Conservation (phyloP, 2,113 vertebrate genomes). For the Poicephalus gulielmi region DNA sequence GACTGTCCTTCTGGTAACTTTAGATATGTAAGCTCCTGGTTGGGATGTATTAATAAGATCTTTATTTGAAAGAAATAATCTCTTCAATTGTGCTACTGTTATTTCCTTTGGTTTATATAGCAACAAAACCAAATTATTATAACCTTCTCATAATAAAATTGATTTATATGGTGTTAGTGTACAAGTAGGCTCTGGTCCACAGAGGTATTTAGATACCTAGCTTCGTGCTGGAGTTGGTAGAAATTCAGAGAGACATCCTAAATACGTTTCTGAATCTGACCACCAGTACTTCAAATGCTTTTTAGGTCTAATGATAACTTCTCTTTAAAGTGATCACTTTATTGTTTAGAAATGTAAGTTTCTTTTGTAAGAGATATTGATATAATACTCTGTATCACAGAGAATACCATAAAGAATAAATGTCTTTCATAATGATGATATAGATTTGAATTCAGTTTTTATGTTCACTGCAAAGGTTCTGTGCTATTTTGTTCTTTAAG, state of each 20-base stretch:
- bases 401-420: neutral
- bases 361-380: neutral
- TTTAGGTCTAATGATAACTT: neutral
- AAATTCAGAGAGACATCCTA: neutral
- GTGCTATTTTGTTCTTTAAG: neutral
- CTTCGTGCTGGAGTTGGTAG: neutral
- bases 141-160: neutral
- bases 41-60: neutral
- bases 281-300: neutral
- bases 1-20: neutral
- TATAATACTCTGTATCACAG: neutral
- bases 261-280: neutral
- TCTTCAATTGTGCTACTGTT: neutral
- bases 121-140: neutral
- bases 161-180: neutral
- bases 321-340: neutral
- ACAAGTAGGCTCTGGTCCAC: neutral
- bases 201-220: neutral
- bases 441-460: neutral
- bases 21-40: neutral
- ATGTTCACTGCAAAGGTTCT: neutral
- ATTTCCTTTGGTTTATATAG: neutral
- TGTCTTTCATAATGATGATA: neutral
- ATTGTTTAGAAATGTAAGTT: neutral
- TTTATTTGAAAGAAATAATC: neutral